Base-by-base conservation (phyloP, 2,113 vertebrate species). In the Serilophus lunatus region DNA sequence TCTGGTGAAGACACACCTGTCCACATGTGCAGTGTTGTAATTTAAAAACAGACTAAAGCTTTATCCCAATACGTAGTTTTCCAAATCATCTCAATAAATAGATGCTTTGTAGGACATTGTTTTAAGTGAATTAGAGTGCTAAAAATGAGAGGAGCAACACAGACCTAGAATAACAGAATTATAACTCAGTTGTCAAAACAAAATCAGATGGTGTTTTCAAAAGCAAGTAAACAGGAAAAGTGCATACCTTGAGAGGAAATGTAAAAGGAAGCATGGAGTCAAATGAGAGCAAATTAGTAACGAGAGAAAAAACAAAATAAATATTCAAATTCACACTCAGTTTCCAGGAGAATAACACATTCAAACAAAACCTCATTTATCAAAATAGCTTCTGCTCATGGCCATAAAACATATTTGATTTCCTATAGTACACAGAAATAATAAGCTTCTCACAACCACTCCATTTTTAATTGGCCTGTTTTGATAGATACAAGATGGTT, bases 231-330 rank as follows among this genome's bases (percentile, higher is more conserved):
- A 97, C 60, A 96, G 83, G 70, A 96, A 95, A 64, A 91, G 70
- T 87, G 93, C 95, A 83, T 97, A 97, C 93, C 93, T 98, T 97
- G 95, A 95, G 94, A 97, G 90, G 94, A 96, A 96, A 95, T 97
- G 92, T 92, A 93, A 97, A 90, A 94, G 86, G 95, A 95, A 93
- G 92, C 74, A 56, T 95, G 89, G 93, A 95, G 95, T 95, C 96
- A 97, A 97, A 97, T 90, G 92, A 97, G 92, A 97, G 82, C 83
- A 96, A 95, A 96, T 98, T 97, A 97, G 86, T 86, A 94, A 95
- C 5, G 26, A 86, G 83, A 94, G 64, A 95, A 96, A 83, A 96
- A 92, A 53, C 38, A 77, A 95, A 79, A 88, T 24, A 80, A 66
- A 90, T 77, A 87, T 54, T 82, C 64, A 95, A 77, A 88, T 74